Evolutionary conservation across 2,797 vertebrate genomes (phyloP).

Genomic region (Notolabrus celidotus): DNA sequence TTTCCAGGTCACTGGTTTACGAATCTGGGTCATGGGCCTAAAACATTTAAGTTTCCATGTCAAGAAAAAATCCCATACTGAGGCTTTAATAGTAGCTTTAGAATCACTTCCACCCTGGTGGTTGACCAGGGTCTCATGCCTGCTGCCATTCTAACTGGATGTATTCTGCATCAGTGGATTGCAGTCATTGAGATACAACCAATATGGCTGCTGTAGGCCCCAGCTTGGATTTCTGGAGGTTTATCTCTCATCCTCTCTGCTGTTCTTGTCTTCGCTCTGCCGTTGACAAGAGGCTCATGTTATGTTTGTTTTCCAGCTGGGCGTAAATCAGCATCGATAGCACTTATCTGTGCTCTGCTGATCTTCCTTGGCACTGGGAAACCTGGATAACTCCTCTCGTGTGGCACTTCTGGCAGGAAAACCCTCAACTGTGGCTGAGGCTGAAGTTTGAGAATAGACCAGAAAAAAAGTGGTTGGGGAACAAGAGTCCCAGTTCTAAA

Average conservation of each 20-base stretch:
- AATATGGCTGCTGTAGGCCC: slow-evolving; percentile 43
- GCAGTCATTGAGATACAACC: slow-evolving; percentile 45
- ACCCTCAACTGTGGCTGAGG: slow-evolving; percentile 8
- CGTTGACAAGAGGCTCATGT: slow-evolving; percentile 32
- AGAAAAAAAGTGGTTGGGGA: slow-evolving; percentile 3
- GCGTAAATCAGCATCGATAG: slow-evolving; percentile 62
- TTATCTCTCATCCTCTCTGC: slow-evolving; percentile 45
- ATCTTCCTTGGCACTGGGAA: slow-evolving; percentile 48
- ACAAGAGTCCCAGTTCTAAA: slow-evolving; percentile 23
- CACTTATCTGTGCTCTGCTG: slow-evolving; percentile 60
- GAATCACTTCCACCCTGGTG: slow-evolving; percentile 49
- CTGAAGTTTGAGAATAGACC: slow-evolving; percentile 27
- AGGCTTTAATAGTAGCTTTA: slow-evolving; percentile 52
- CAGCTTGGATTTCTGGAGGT: slow-evolving; percentile 49
- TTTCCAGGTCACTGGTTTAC: slow-evolving; percentile 36
- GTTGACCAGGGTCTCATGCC: slow-evolving; percentile 42
- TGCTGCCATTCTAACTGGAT: slow-evolving; percentile 55
- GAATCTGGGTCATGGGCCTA: slow-evolving; percentile 54
- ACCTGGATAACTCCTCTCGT: slow-evolving; percentile 40
- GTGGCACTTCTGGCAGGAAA: slow-evolving; percentile 46
- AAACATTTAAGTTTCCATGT: slow-evolving; percentile 55
- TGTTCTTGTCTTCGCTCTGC: slow-evolving; percentile 8
- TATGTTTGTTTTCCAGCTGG: slow-evolving; percentile 67
- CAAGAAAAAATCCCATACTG: slow-evolving; percentile 36
- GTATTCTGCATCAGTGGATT: slow-evolving; percentile 56